Evolutionary conservation across 2,797 vertebrate species (phyloP), one percentile per base, ranked within the genome.

Genomic region (Benthosema pterotum): DNA sequence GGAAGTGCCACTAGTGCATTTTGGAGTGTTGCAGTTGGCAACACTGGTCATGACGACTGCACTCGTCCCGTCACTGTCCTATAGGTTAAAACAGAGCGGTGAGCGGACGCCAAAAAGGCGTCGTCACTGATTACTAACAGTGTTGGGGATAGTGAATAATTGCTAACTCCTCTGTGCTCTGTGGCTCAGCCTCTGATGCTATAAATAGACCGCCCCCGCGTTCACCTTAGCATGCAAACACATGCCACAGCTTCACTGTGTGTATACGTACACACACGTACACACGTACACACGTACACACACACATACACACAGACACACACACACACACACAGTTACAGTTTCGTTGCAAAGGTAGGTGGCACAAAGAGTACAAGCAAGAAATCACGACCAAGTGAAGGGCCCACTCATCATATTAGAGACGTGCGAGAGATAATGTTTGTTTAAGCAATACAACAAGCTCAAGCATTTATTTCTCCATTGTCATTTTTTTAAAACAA

Each of bases 141-240:
- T 73, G 69, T 62, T n/a, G 65, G 79, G 77, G 69, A 77, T 38
- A 80, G 83, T 19, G 9, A 72, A 81, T 81, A 62, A 79, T 77
- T 79, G 76, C 67, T 77, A 72, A n/a, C 68, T 78, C 53, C 65
- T 80, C 79, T 72, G 42, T 2, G 6, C 65, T 77, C 66, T 79
- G 52, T 12, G 51, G 63, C 80, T 25, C 22, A 25, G 22, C 22
- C 22, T 71, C 56, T 52, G 53, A 69, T 50, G 63, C 83, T 88
- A 88, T 78, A 88, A 87, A 88, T 91, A 90, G 78, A 71, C 49
- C 57, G 73, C 78, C 66, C 85, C 80, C 18, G 54, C 28, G 58
- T 80, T 89, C 79, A 87, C 87, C 85, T 88, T 81, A 75, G 32
- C 63, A 11, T 55, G 28, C 47, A 42, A 22, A 48, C 17, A 16